Conservation (phyloP, 2,888 invertebrate species). For the Plemyria rubiginata region DNA sequence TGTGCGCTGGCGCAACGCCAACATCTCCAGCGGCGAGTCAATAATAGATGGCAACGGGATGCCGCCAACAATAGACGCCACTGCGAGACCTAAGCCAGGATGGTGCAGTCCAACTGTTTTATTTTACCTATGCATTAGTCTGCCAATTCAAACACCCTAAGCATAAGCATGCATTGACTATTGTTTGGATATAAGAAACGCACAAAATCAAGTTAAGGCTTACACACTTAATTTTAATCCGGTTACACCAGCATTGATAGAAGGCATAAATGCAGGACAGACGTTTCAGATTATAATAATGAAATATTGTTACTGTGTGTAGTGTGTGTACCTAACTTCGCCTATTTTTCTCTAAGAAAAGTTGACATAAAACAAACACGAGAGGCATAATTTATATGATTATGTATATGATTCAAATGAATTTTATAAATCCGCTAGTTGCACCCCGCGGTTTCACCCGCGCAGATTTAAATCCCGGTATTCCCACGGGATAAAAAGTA, state of each 20-base stretch:
- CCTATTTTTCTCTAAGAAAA: too few species aligned
- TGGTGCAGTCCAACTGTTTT: constrained; percentile 29
- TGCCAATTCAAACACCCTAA: not conserved
- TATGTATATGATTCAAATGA: not conserved
- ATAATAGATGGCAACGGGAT: constrained; percentile 83
- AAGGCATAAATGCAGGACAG: not conserved
- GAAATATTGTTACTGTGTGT: not conserved
- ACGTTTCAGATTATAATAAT: not conserved
- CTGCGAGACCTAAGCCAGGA: constrained; percentile 43
- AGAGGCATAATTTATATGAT: too few species aligned
- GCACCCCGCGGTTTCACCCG: too few species aligned
- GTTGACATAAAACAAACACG: too few species aligned
- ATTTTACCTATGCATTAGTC: constrained; percentile 22
- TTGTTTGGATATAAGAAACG: constrained; percentile 36
- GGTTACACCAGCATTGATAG: not conserved
- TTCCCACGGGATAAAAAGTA: too few species aligned
- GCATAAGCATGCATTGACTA: constrained; percentile 1
- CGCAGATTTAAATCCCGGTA: too few species aligned
- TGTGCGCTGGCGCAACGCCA: constrained; percentile 78
- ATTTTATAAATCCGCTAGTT: not conserved
- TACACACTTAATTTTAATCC: not conserved
- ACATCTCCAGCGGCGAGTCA: constrained; percentile 84
- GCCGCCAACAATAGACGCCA: constrained; percentile 84
- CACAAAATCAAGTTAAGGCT: constrained; percentile 5
- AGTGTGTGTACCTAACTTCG: too few species aligned